Evolutionary conservation across 2,888 invertebrate species (phyloP).

Genomic region (Eulithis testata): DNA sequence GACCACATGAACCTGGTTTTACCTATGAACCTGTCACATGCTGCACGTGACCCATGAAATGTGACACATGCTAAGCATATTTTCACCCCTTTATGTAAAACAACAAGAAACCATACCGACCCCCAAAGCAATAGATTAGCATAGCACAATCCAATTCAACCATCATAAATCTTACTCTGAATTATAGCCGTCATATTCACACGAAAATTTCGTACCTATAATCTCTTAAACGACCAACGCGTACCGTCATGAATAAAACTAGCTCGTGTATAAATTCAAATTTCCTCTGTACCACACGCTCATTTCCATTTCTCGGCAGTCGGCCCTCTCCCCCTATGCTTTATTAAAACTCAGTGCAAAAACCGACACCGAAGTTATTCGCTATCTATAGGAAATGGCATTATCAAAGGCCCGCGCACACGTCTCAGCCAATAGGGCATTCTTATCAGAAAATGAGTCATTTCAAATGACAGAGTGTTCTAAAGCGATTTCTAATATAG

Average conservation of each 20-base stretch:
- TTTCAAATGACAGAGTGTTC: conserved; percentile 87
- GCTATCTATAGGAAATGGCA: conserved; percentile 83
- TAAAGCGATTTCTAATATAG: conserved; percentile 67
- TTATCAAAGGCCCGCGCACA: conserved; percentile 81
- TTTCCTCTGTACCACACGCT: conserved; percentile 82
- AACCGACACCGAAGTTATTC: conserved; percentile 79
- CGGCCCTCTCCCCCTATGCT: conserved; percentile 75
- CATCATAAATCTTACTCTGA: conserved; percentile 46
- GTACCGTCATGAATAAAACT: conserved; percentile 81
- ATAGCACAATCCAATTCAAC: conserved; percentile 39
- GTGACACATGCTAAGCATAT: background rate
- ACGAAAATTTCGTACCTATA: conserved; percentile 57
- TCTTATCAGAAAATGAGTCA: conserved; percentile 90
- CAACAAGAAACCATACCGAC: conserved; percentile 23
- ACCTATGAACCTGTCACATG: background rate
- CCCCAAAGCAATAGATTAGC: conserved; percentile 30
- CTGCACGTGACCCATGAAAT: background rate
- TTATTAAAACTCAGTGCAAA: conserved; percentile 82
- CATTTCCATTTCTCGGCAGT: conserved; percentile 79
- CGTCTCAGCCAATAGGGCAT: conserved; percentile 85
- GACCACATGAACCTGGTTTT: background rate
- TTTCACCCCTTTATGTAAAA: conserved; percentile 6
- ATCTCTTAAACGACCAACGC: conserved; percentile 56
- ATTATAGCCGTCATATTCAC: conserved; percentile 55
- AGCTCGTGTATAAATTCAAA: conserved; percentile 84